Conservation (phyloP, 2,113 vertebrate species). For the Plecturocebus donacophilus region DNA sequence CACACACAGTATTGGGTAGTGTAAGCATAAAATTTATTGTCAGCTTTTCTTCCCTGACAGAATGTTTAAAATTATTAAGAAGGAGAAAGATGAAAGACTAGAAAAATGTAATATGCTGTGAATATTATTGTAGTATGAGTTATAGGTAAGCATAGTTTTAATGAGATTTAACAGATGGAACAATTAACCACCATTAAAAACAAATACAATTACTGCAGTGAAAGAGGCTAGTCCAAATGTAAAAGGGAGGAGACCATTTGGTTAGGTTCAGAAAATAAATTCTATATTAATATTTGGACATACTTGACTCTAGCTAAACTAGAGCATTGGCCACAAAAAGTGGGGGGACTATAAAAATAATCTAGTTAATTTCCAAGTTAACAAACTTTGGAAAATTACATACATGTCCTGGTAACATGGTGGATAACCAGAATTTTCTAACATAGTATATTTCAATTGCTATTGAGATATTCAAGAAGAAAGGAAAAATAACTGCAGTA, state of each 20-base stretch:
- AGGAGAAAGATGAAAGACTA: background rate
- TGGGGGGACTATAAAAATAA: background rate
- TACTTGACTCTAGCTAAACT: background rate
- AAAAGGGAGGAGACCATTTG: background rate
- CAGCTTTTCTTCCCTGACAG: background rate
- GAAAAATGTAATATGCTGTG: background rate
- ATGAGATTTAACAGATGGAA: background rate
- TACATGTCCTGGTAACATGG: background rate
- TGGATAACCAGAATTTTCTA: background rate
- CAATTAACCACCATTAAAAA: background rate
- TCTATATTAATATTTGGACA: background rate
- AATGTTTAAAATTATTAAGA: background rate
- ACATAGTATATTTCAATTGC: too few relatives aligned
- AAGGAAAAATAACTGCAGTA: background rate
- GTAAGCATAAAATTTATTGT: background rate
- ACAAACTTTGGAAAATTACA: background rate
- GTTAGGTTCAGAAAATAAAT: background rate
- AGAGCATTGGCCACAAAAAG: background rate
- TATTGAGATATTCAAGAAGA: background rate
- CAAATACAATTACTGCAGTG: background rate
- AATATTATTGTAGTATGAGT: background rate
- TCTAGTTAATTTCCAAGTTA: background rate
- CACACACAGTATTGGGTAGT: background rate
- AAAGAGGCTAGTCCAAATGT: background rate
- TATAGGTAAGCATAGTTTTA: rapidly evolving